phyloP scores from a whole-genome alignment of 2,113 vertebrate genomes.

The Gallinago undulata region DNA sequence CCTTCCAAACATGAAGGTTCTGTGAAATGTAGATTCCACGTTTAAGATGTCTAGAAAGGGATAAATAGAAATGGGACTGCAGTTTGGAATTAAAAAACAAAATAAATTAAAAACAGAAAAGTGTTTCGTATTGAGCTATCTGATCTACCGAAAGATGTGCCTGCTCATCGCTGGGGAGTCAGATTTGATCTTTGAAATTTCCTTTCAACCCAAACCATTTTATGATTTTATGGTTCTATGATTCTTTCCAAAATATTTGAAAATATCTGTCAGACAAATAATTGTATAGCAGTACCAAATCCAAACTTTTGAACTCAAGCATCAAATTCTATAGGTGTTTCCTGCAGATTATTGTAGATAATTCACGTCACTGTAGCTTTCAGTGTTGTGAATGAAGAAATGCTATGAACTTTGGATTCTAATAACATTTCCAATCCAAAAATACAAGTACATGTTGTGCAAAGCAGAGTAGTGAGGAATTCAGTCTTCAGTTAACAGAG shows the following conservation, averaged over 20 bases:
- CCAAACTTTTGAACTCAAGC: not conserved
- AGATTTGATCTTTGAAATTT: not conserved
- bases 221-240: not conserved
- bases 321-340: not conserved
- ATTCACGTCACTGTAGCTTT: not conserved
- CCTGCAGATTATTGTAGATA: not conserved
- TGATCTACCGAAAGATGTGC: not conserved
- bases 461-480: not conserved
- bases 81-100: not conserved
- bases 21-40: not conserved
- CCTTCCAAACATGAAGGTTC: no score
- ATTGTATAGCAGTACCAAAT: not conserved
- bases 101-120: not conserved
- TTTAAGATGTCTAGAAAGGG: not conserved
- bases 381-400: not conserved
- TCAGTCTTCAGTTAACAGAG: not conserved
- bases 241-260: not conserved
- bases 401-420: not conserved
- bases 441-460: not conserved
- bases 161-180: not conserved
- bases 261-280: not conserved
- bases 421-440: not conserved
- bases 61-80: not conserved
- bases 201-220: not conserved
- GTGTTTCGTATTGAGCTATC: not conserved